phyloP scores from a whole-genome alignment of 2,113 vertebrate genomes.

The Lycocorax pyrrhopterus region DNA sequence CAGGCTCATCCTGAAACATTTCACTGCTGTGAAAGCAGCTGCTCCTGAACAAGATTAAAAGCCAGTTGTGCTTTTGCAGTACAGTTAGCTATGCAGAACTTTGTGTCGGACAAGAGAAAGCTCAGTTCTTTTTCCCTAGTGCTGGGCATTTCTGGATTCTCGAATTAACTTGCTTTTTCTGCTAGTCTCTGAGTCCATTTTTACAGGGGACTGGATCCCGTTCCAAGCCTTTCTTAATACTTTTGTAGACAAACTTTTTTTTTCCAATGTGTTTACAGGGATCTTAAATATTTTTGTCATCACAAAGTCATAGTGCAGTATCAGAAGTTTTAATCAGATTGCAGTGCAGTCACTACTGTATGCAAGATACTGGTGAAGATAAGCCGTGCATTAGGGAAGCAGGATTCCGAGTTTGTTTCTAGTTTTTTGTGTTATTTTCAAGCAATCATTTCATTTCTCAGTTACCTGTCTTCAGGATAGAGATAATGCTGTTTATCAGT shows the following conservation, averaged over 20 bases:
- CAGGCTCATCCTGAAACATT: constrained; percentile 32
- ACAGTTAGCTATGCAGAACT: background rate
- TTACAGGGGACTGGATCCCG: background rate
- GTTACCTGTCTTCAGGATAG: background rate
- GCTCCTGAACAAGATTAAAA: constrained; percentile 24
- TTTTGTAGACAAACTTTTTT: background rate
- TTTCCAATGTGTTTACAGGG: background rate
- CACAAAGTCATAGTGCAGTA: background rate
- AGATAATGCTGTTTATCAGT: background rate
- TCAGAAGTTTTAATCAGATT: background rate
- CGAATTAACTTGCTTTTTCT: background rate
- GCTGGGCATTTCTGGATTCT: background rate
- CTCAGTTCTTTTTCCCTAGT: background rate
- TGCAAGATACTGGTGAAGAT: background rate
- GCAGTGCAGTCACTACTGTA: background rate
- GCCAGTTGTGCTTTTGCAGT: constrained; percentile 15
- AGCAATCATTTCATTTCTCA: background rate
- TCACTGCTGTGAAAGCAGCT: constrained; percentile 56
- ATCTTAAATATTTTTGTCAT: background rate
- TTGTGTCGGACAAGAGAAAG: background rate
- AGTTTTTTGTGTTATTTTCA: background rate
- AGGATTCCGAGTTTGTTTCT: background rate
- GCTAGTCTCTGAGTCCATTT: background rate
- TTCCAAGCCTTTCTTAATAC: background rate
- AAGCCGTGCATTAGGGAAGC: background rate